Percentiles rank a stretch among this genome's conserved stretches.
Conservation (phyloP, 2,888 invertebrate genomes). For the Alitta virens region DNA sequence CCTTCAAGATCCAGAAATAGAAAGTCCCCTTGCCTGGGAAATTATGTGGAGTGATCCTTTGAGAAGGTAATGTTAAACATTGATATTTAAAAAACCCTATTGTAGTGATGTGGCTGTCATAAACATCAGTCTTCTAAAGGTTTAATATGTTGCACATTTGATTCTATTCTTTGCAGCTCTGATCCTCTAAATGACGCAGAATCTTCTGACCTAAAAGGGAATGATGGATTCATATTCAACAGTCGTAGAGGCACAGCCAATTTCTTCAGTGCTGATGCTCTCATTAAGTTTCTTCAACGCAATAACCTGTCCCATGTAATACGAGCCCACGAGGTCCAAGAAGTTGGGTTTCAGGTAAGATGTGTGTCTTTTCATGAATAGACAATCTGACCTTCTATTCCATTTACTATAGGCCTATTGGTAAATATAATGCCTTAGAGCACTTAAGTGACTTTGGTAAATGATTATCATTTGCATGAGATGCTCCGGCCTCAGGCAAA, state of each 20-base stretch:
- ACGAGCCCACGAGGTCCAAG: slow-evolving; percentile 73
- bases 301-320: slow-evolving; percentile 72
- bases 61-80: slow-evolving; percentile 7
- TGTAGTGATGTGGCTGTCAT: too few species aligned
- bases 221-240: slow-evolving; percentile 68
- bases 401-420: too few species aligned
- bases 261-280: slow-evolving; percentile 69
- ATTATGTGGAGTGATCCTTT: slow-evolving; percentile 76
- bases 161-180: slow-evolving; percentile 32
- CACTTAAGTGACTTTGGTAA: too few species aligned
- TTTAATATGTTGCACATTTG: too few species aligned
- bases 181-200: slow-evolving; percentile 34
- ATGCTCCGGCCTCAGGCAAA: too few species aligned
- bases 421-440: too few species aligned
- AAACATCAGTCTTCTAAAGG: too few species aligned
- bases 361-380: too few species aligned
- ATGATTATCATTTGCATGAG: too few species aligned
- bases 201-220: slow-evolving; percentile 38
- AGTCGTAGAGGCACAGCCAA: slow-evolving; percentile 70
- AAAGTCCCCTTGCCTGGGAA: slow-evolving; percentile 76
- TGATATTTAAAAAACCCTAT: too few species aligned
- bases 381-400: too few species aligned
- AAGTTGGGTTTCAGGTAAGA: slow-evolving; percentile 69
- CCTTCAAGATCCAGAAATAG: slow-evolving; percentile 66
- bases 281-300: slow-evolving; percentile 66